Conservation (phyloP, 2,113 vertebrate species). For the Embiotoca jacksoni region DNA sequence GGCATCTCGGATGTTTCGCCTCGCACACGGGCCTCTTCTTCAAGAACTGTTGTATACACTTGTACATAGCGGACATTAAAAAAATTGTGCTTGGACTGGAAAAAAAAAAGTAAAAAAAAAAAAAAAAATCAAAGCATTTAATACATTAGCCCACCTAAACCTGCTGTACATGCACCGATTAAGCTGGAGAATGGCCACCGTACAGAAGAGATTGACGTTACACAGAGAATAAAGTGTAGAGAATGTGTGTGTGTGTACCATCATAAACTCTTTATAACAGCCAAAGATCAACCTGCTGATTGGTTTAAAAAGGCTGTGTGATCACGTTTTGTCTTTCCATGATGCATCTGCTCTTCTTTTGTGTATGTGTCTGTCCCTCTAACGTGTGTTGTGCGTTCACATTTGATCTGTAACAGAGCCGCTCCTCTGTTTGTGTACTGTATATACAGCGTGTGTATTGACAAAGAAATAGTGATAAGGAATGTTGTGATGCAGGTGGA, state of each 20-base stretch:
- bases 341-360: slow-evolving; percentile 27
- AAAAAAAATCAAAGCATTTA: slow-evolving; percentile 72
- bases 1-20: slow-evolving; percentile 60
- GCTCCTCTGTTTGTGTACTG: slow-evolving; percentile 49
- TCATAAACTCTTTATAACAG: slow-evolving; percentile 41
- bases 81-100: slow-evolving; percentile 76
- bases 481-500: slow-evolving; percentile 29
- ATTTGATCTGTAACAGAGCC: slow-evolving; percentile 11
- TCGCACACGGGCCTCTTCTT: slow-evolving; percentile 87
- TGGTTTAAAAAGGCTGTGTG: slow-evolving; percentile 48
- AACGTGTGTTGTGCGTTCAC: slow-evolving; percentile 49
- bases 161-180: slow-evolving; percentile 71
- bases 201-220: slow-evolving; percentile 55
- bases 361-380: slow-evolving; percentile 23
- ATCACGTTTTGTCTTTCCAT: slow-evolving; percentile 74
- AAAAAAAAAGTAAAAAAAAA: not conserved
- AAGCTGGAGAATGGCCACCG: slow-evolving; percentile 56
- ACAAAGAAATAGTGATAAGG: slow-evolving; percentile 51
- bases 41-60: slow-evolving; percentile 77
- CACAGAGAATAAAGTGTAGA: slow-evolving; percentile 3
- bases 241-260: slow-evolving; percentile 32
- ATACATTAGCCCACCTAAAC: slow-evolving; percentile 78
- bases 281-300: slow-evolving; percentile 39
- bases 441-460: slow-evolving; percentile 40
- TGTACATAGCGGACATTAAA: slow-evolving; percentile 82